Conservation (phyloP, 2,113 vertebrate genomes). For the Riparia riparia region DNA sequence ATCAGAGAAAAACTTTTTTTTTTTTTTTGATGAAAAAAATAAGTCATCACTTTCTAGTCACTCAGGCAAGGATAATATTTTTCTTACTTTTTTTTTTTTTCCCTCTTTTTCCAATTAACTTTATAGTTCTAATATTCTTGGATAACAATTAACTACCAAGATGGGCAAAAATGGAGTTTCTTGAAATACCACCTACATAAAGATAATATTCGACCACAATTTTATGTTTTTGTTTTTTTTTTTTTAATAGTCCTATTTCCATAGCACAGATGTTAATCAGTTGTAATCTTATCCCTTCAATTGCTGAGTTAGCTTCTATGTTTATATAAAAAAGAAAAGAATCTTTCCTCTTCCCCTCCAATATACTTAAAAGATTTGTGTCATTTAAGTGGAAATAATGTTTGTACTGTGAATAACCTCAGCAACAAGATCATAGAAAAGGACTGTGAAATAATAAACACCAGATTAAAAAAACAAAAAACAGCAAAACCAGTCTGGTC, state of each 20-base stretch:
- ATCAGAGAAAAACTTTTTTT: background rate
- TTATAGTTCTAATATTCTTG: background rate
- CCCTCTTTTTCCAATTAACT: background rate
- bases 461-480: background rate
- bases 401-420: background rate
- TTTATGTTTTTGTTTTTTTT: background rate
- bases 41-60: background rate
- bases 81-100: background rate
- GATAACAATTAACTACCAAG: background rate
- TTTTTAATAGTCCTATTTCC: background rate
- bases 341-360: background rate
- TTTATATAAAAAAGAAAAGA: background rate
- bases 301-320: background rate
- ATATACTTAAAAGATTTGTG: background rate
- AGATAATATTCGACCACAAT: background rate
- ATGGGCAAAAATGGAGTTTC: background rate
- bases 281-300: background rate
- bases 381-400: background rate
- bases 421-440: background rate
- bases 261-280: background rate
- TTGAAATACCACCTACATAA: background rate
- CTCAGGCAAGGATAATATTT: background rate
- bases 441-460: background rate
- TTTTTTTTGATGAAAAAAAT: background rate
- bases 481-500: background rate